A percentile compares a stretch with the other conserved stretches of the same genome.
phyloP scores from a whole-genome alignment of 2,113 vertebrate species.

The Suricata suricatta region DNA sequence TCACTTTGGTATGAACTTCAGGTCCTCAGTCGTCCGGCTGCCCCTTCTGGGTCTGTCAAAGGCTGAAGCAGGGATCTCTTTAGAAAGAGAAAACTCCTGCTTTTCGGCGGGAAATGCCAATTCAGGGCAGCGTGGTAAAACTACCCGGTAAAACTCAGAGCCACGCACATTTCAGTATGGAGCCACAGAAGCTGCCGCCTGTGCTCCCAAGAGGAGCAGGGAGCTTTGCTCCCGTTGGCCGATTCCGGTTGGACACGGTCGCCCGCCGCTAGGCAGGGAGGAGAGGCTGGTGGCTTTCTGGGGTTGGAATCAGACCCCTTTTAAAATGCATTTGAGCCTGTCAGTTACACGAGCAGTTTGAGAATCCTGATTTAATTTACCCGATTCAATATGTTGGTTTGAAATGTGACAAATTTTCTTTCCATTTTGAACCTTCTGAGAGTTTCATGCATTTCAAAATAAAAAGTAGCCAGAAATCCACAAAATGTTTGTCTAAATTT shows the following conservation, averaged over 20 bases:
- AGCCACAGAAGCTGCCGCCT: rapidly evolving
- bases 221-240: neutral
- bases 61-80: slow-evolving; percentile 2
- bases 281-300: neutral
- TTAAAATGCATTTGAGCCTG: slow-evolving; percentile 65
- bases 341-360: slow-evolving; percentile 60
- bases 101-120: slow-evolving; percentile 31
- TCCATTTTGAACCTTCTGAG: slow-evolving; percentile 70
- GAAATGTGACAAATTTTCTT: slow-evolving; percentile 66
- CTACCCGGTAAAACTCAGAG: neutral
- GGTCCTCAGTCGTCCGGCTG: neutral
- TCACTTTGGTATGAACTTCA: neutral
- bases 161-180: rapidly evolving
- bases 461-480: slow-evolving; percentile 53
- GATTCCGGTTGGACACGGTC: rapidly evolving
- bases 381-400: slow-evolving; percentile 67
- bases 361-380: slow-evolving; percentile 57
- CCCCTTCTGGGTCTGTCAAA: neutral
- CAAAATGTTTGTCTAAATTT: slow-evolving; percentile 27
- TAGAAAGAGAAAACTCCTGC: neutral
- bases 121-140: neutral
- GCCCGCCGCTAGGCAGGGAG: neutral
- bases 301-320: slow-evolving; percentile 34
- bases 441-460: slow-evolving; percentile 63
- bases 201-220: neutral